These are phyloP conservation scores for Drosophila subobscura DNA, from an alignment of 1,140 invertebrate genomes.

Conservation along the genomic window DNA sequence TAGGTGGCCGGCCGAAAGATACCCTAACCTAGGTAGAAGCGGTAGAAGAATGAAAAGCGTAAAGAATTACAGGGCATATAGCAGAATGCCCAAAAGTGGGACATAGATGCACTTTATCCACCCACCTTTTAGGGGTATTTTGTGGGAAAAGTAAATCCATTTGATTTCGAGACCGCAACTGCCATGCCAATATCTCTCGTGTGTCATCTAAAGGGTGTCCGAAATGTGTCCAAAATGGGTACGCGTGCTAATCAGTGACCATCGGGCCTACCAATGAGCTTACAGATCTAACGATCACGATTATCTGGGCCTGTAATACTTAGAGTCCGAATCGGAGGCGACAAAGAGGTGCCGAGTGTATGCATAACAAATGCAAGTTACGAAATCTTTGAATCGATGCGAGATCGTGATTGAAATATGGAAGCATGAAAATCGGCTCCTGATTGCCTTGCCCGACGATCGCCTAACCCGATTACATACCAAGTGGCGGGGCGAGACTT, in stretches of 20 bases:
- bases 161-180: no score
- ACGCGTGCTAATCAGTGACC: not conserved
- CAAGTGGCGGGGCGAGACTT: slow-evolving; percentile 30
- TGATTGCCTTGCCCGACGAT: not conserved
- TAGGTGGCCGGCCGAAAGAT: no score
- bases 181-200: no score
- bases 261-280: slow-evolving; percentile 10
- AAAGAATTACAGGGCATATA: no score
- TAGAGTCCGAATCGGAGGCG: slow-evolving; percentile 13
- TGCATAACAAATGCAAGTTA: slow-evolving; percentile 65
- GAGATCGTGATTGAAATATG: slow-evolving; percentile 62
- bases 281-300: slow-evolving; percentile 27
- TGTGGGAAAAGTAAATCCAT: no score
- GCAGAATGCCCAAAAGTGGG: no score
- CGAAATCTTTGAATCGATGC: slow-evolving; percentile 42
- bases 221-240: not conserved
- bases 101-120: no score
- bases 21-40: no score
- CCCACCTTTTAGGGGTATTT: no score
- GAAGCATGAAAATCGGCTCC: slow-evolving; percentile 56
- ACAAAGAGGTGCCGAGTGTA: slow-evolving; percentile 5
- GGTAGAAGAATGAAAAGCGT: no score
- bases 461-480: slow-evolving; percentile 56
- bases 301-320: slow-evolving; percentile 5
- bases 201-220: no score